Conservation (phyloP, 2,113 vertebrate genomes). For the Solea senegalensis region DNA sequence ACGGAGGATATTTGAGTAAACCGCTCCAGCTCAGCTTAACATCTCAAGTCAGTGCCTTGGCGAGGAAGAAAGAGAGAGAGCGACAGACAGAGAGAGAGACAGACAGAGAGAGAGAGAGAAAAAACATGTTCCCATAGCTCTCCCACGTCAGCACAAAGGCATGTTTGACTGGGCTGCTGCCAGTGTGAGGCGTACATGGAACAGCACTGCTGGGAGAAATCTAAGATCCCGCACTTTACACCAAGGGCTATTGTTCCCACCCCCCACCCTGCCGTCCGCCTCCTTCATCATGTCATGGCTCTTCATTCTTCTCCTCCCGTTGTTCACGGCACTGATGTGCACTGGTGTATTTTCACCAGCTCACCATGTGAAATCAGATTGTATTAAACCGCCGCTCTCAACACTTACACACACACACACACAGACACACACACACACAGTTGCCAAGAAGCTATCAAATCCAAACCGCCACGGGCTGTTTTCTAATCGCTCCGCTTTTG, state of each 20-base stretch:
- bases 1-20: constrained; percentile 44
- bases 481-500: constrained; percentile 47
- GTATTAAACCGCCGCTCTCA: constrained; percentile 31
- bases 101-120: neutral
- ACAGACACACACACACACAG: neutral
- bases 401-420: no score
- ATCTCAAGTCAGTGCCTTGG: constrained; percentile 51
- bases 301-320: constrained; percentile 25
- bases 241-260: constrained; percentile 54
- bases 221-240: constrained; percentile 67
- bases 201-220: constrained; percentile 53
- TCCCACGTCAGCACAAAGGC: constrained; percentile 79
- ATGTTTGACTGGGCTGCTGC: constrained; percentile 72
- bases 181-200: constrained; percentile 55
- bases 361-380: constrained; percentile 51
- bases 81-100: neutral
- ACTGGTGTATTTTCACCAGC: constrained; percentile 31
- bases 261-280: neutral
- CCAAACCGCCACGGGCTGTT: constrained; percentile 43
- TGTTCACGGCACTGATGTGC: constrained; percentile 28
- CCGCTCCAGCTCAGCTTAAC: constrained; percentile 42
- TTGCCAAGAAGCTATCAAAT: constrained; percentile 61
- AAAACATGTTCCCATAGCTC: constrained; percentile 73
- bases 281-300: constrained; percentile 17
- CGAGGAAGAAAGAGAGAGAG: constrained; percentile 21